A percentile compares a stretch with the other conserved stretches of the same genome.
phyloP scores from a whole-genome alignment of 2,888 invertebrate genomes.

The Cynaeus angustus region DNA sequence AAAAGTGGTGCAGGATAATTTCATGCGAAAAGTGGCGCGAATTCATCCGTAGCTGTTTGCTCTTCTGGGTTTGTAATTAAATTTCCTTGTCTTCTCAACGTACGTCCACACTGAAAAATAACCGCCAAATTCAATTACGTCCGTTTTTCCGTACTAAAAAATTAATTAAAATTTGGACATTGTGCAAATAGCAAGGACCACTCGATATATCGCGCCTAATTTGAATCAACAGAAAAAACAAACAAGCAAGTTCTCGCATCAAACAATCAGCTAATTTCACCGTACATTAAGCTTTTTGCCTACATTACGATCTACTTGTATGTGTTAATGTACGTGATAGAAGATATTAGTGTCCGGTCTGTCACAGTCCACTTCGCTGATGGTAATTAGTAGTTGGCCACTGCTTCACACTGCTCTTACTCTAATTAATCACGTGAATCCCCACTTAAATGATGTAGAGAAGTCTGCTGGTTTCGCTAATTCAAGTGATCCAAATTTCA shows the following conservation, averaged over 20 bases:
- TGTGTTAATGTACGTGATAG: conserved; percentile 42
- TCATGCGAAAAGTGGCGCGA: conserved; percentile 50
- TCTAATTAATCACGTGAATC: conserved; percentile 57
- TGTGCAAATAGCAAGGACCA: conserved; percentile 30
- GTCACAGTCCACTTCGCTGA: conserved; percentile 53
- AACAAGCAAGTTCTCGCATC: conserved; percentile 9
- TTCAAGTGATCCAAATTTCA: conserved; percentile 44
- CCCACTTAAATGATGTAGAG: conserved; percentile 52
- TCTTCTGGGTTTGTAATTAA: conserved; percentile 56
- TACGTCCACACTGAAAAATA: conserved; percentile 46
- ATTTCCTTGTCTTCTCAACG: conserved; percentile 52
- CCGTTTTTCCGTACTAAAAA: conserved; percentile 42
- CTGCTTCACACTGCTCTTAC: conserved; percentile 53
- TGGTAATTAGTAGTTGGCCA: conserved; percentile 57
- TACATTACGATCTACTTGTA: conserved; percentile 26
- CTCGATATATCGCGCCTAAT: conserved; percentile 28
- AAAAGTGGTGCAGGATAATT: conserved; percentile 38
- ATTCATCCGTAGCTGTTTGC: conserved; percentile 55
- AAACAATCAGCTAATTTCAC: conserved; percentile 31
- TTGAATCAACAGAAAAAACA: conserved; percentile 24
- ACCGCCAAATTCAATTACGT: conserved; percentile 46
- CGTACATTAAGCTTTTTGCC: conserved; percentile 44
- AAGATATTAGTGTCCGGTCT: conserved; percentile 41
- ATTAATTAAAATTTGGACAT: conserved; percentile 50
- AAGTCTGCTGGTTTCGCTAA: conserved; percentile 52